phyloP scores from a whole-genome alignment of 2,888 invertebrate species.

The Trypoxylon attenuatum region DNA sequence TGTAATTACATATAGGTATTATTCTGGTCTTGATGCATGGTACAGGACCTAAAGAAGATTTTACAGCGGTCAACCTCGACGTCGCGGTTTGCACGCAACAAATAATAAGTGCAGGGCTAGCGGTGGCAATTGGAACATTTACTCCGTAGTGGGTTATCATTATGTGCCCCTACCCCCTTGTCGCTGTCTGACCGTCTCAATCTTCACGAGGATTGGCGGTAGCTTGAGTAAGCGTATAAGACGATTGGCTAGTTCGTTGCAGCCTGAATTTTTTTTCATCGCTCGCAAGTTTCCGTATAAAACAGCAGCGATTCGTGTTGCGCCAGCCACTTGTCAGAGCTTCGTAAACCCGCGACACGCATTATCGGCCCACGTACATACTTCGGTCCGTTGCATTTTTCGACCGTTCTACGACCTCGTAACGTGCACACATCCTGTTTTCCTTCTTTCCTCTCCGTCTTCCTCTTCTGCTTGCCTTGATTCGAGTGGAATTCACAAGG shows the following conservation, averaged over 20 bases:
- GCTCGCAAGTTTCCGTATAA: slow-evolving; percentile 41
- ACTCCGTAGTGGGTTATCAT: slow-evolving; percentile 56
- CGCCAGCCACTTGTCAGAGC: slow-evolving; percentile 23
- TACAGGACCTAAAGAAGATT: neutral
- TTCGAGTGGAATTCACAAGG: neutral
- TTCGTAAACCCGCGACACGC: slow-evolving; percentile 11
- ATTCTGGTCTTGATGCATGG: too few species aligned
- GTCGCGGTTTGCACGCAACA: slow-evolving; percentile 8
- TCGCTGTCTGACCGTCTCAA: slow-evolving; percentile 5
- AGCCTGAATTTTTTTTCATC: slow-evolving; percentile 31
- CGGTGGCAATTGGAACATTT: slow-evolving; percentile 54
- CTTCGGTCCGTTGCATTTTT: neutral
- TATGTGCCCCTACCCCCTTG: slow-evolving; percentile 33
- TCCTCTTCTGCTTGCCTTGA: neutral
- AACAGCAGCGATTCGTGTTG: slow-evolving; percentile 24
- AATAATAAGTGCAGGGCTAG: slow-evolving; percentile 20
- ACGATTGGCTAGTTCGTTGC: slow-evolving; percentile 43
- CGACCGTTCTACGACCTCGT: neutral
- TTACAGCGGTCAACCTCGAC: neutral
- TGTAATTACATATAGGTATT: too few species aligned
- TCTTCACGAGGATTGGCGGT: slow-evolving; percentile 34
- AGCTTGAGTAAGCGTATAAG: slow-evolving; percentile 11
- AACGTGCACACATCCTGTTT: too few species aligned
- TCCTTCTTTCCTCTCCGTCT: neutral
- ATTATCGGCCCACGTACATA: slow-evolving; percentile 1